Evolutionary conservation across 2,888 invertebrate genomes (phyloP), one percentile per base, ranked within the genome.

Genomic region (Tiphia femorata): DNA sequence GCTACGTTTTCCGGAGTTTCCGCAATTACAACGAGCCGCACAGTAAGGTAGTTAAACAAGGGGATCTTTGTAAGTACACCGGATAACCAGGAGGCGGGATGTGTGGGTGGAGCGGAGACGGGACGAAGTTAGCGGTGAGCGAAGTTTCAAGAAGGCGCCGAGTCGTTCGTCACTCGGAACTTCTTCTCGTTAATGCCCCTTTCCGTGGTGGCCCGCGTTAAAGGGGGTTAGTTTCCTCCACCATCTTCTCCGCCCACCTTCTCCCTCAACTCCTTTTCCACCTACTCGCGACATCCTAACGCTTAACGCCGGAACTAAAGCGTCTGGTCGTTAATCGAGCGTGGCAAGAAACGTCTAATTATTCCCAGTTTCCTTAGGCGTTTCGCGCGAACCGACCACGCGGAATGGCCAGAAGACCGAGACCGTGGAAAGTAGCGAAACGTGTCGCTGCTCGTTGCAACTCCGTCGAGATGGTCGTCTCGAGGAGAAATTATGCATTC

Each of bases 21-120:
- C 42, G 41, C 44, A 53, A 57, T 61, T 59, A 55, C 57, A 38
- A 40, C 25, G 44, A 52, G 37, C 30, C 41, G 17, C 29, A 4
- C 33, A 5, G 33, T 33, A 41, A 55, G 49, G 46, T 49, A 53
- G 57, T 61, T 57, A 57, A 61, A 53, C 53, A 53, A 57, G 57
- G 49, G 57, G 57, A 60, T 60, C 52, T 57, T 57, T 49, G 48
- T 47, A 41, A 52, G 49, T 50, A 49, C 48, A 35, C 46, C 47
- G 56, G 64, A 62, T 62, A 64, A 62, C 62, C 64, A 54, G 56
- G 48, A 38, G 52, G n/a, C n/a, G n/a, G n/a, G n/a, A n/a, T n/a
- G n/a, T n/a, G n/a, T n/a, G n/a, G n/a, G n/a, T n/a, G n/a, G n/a
- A n/a, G n/a, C n/a, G n/a, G n/a, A n/a, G n/a, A n/a, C n/a, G n/a